Conservation (phyloP, 2,797 vertebrate genomes). For the Cyclopterus lumpus region DNA sequence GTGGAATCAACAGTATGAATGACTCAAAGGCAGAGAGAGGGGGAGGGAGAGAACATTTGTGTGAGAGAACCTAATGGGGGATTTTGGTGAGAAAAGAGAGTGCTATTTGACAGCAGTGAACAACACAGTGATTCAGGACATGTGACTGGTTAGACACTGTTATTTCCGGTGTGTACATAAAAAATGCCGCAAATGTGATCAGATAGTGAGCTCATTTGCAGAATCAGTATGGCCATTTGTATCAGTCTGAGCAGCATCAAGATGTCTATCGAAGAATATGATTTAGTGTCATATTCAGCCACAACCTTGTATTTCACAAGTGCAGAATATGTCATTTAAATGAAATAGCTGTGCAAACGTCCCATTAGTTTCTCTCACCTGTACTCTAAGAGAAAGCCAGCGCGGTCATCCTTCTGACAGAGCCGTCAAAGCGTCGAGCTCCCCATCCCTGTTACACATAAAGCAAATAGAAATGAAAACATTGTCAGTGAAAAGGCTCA, state of each 20-base stretch:
- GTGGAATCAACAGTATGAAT: conserved; percentile 77
- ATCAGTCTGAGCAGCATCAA: conserved; percentile 38
- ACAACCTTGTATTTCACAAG: conserved; percentile 15
- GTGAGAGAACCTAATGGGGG: conserved; percentile 60
- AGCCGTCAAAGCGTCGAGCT: conserved; percentile 64
- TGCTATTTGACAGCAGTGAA: conserved; percentile 69
- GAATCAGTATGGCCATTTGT: conserved; percentile 36
- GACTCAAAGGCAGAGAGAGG: conserved; percentile 62
- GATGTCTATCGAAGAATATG: conserved; percentile 22
- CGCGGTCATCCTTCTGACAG: conserved; percentile 65
- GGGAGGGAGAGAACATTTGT: conserved; percentile 50
- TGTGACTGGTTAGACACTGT: conserved; percentile 52
- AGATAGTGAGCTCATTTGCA: conserved; percentile 51
- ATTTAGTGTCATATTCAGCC: conserved; percentile 34
- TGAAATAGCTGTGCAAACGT: conserved; percentile 56
- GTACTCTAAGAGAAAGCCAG: conserved; percentile 22
- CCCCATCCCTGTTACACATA: conserved; percentile 66
- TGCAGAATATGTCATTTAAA: conserved; percentile 44
- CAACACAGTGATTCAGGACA: conserved; percentile 65
- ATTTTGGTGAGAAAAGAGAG: conserved; percentile 55
- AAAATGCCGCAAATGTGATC: conserved; percentile 51
- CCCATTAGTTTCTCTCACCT: conserved; percentile 48
- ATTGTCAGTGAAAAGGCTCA: conserved; percentile 75
- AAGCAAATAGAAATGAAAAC: conserved; percentile 79
- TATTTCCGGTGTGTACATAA: conserved; percentile 52